Evolutionary conservation across 1,140 invertebrate species (phyloP).

Genomic region (Procambarus clarkii): DNA sequence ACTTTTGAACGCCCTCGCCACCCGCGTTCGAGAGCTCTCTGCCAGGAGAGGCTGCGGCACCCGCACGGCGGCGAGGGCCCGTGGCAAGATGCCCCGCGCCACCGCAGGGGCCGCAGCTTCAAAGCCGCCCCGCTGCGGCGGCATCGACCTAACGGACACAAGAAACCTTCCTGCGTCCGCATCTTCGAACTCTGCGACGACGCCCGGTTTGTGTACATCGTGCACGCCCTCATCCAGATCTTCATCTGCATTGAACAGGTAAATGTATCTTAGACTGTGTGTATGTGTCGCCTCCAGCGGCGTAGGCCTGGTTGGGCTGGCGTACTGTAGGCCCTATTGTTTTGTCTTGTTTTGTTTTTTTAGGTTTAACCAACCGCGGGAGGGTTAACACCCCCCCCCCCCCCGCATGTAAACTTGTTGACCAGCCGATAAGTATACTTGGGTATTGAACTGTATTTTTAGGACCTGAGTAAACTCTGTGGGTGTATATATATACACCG

Average conservation of each 20-base stretch:
- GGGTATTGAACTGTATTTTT: too few species aligned
- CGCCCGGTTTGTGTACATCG: conserved; percentile 70
- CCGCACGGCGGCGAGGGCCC: neutral
- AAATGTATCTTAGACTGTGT: neutral
- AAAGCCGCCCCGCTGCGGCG: neutral
- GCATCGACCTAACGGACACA: neutral
- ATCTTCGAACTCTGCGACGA: conserved; percentile 67
- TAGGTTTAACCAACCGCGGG: too few species aligned
- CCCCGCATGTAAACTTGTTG: too few species aligned
- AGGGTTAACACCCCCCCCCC: too few species aligned
- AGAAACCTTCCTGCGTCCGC: conserved; percentile 19
- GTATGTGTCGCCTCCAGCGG: too few species aligned
- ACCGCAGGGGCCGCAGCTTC: conserved; percentile 23
- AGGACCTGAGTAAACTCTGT: too few species aligned
- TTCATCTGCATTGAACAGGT: conserved; percentile 70
- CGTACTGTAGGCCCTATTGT: too few species aligned
- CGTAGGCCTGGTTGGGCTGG: too few species aligned
- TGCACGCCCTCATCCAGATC: conserved; percentile 64
- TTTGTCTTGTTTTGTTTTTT: too few species aligned
- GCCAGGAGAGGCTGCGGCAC: neutral
- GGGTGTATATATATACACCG: too few species aligned
- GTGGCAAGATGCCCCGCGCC: neutral
- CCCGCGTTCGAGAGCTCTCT: neutral
- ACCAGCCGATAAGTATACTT: too few species aligned
- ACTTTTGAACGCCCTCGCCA: neutral